Evolutionary conservation across 2,113 vertebrate species (phyloP).

Genomic region (Electrona antarctica): DNA sequence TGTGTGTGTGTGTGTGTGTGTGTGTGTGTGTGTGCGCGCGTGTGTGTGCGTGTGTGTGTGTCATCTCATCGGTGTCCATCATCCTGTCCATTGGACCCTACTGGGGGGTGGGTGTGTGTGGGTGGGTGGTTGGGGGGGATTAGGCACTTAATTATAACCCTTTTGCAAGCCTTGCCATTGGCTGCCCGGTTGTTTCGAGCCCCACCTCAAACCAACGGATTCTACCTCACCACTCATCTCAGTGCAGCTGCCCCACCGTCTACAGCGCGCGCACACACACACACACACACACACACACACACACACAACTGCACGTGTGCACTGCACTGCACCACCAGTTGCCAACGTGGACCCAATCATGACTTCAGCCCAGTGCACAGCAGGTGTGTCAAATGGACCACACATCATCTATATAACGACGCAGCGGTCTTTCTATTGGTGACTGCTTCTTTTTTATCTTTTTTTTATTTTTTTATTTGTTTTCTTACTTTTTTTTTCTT

Average conservation of each 20-base stretch:
- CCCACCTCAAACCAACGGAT: slow-evolving; percentile 55
- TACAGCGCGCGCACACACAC: slow-evolving; percentile 32
- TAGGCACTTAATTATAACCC: not conserved
- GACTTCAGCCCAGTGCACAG: not conserved
- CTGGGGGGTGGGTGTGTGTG: slow-evolving; percentile 25
- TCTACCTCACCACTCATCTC: slow-evolving; percentile 74
- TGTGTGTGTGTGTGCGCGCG: not conserved
- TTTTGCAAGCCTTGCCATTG: not conserved
- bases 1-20: no score
- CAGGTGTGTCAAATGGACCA: slow-evolving; percentile 14
- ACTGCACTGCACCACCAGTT: no score
- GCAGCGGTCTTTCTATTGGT: slow-evolving; percentile 7
- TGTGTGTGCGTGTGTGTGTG: not conserved
- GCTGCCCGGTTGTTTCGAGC: slow-evolving; percentile 25
- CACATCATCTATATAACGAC: slow-evolving; percentile 26
- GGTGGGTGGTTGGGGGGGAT: slow-evolving; percentile 7
- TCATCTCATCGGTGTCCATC: not conserved
- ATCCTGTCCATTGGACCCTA: not conserved
- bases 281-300: slow-evolving; percentile 12
- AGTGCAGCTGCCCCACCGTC: slow-evolving; percentile 47
- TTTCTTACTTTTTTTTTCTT: not conserved
- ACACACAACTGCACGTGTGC: not conserved
- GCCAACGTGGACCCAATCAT: slow-evolving; percentile 26
- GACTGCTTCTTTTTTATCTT: not conserved
- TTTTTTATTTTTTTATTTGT: no score